A percentile compares a stretch with the other conserved stretches of the same genome.
Conservation (phyloP, 2,797 vertebrate species). For the Megalops cyprinoides region DNA sequence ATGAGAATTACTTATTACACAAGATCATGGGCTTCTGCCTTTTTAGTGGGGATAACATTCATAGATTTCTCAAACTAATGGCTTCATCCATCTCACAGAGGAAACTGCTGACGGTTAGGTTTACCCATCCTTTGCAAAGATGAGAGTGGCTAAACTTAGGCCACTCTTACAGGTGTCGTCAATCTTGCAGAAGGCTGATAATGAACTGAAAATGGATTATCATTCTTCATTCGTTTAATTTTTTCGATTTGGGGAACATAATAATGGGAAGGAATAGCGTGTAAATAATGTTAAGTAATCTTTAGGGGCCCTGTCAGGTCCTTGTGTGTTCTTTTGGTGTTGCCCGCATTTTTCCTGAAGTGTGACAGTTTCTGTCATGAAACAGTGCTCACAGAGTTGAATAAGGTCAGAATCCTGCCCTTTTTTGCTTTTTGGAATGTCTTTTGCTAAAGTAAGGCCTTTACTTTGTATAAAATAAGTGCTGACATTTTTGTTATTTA, state of each 20-base stretch:
- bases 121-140: constrained; percentile 37
- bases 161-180: constrained; percentile 4
- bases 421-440: not conserved
- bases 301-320: not conserved
- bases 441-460: not conserved
- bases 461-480: not conserved
- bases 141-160: constrained; percentile 45
- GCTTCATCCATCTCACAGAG: constrained; percentile 50
- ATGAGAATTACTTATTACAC: not conserved
- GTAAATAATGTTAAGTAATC: no score
- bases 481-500: no score
- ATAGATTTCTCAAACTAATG: constrained; percentile 43
- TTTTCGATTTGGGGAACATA: not conserved
- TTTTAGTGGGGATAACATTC: constrained; percentile 33
- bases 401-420: not conserved
- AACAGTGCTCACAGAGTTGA: no score
- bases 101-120: constrained; percentile 44
- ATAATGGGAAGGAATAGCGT: not conserved
- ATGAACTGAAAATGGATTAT: constrained; percentile 15
- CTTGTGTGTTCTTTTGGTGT: not conserved
- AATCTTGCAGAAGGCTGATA: constrained; percentile 29
- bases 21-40: not conserved
- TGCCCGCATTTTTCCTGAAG: not conserved
- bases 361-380: not conserved
- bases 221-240: not conserved